A percentile compares a stretch with the other conserved stretches of the same genome.
phyloP scores from a whole-genome alignment of 2,113 vertebrate genomes.

The Myotis yumanensis region DNA sequence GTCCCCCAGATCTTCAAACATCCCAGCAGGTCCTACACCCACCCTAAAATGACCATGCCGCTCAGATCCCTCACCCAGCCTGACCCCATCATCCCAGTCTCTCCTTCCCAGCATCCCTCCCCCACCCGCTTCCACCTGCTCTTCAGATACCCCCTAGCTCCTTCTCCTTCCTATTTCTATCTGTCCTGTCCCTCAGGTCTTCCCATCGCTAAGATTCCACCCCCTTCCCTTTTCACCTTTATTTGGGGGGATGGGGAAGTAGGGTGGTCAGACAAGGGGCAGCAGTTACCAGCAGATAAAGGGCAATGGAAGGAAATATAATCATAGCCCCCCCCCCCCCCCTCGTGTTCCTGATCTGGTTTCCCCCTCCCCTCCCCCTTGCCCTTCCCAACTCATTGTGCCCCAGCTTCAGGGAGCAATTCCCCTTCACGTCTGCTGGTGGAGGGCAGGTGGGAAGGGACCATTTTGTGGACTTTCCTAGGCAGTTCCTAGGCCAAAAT shows the following conservation, averaged over 20 bases:
- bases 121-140: conserved; percentile 66
- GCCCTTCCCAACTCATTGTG: conserved; percentile 63
- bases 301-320: conserved; percentile 53
- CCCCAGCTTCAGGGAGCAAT: conserved; percentile 58
- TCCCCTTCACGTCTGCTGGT: conserved; percentile 63
- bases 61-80: conserved; percentile 11
- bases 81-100: not conserved
- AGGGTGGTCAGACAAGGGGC: conserved; percentile 44
- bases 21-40: conserved; percentile 17
- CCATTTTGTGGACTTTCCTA: not conserved
- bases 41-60: not conserved
- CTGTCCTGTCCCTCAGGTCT: conserved; percentile 25
- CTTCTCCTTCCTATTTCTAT: not conserved
- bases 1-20: conserved; percentile 44
- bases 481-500: not conserved
- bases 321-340: not conserved
- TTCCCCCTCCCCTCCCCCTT: conserved; percentile 42
- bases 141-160: not conserved
- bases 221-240: conserved; percentile 5
- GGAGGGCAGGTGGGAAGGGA: conserved; percentile 63
- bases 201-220: not conserved
- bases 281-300: conserved; percentile 44
- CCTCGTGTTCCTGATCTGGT: conserved; percentile 37
- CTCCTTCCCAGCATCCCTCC: conserved; percentile 1
- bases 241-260: not conserved